Evolutionary conservation across 2,888 invertebrate genomes (phyloP).

Genomic region (Leptinotarsa rubiginosa): DNA sequence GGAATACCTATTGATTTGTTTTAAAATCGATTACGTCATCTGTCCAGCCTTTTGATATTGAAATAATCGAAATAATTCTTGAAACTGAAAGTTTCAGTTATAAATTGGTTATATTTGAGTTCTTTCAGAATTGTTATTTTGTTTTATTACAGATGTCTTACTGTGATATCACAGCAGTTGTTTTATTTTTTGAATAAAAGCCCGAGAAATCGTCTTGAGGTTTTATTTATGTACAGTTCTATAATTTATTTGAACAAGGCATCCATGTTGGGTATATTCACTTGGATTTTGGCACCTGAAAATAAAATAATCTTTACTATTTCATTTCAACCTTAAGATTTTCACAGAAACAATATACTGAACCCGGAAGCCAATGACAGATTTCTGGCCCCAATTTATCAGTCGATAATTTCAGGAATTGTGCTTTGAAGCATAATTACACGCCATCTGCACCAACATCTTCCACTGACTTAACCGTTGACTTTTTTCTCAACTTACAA

Average conservation of each 20-base stretch:
- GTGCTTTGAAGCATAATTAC: too few relatives aligned
- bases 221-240: conserved; percentile 34
- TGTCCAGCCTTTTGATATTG: conserved; percentile 38
- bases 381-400: too few relatives aligned
- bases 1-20: conserved; percentile 40
- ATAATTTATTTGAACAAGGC: conserved; percentile 20
- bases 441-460: too few relatives aligned
- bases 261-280: conserved; percentile 4
- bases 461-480: too few relatives aligned
- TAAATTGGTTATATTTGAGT: conserved; percentile 32
- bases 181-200: conserved; percentile 52
- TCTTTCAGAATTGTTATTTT: conserved; percentile 37
- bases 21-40: conserved; percentile 39
- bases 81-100: conserved; percentile 37
- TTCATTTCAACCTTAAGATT: neutral
- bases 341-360: too few relatives aligned
- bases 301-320: conserved; percentile 3
- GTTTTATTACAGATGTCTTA: conserved; percentile 38
- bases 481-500: too few relatives aligned
- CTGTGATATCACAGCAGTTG: conserved; percentile 50
- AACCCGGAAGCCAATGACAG: too few relatives aligned
- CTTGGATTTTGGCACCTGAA: conserved; percentile 35
- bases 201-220: conserved; percentile 29
- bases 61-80: conserved; percentile 28
- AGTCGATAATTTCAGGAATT: too few relatives aligned